A percentile compares a stretch with the other conserved stretches of the same genome.
phyloP scores from a whole-genome alignment of 2,888 invertebrate species.

The Drosophila paramelanica region DNA sequence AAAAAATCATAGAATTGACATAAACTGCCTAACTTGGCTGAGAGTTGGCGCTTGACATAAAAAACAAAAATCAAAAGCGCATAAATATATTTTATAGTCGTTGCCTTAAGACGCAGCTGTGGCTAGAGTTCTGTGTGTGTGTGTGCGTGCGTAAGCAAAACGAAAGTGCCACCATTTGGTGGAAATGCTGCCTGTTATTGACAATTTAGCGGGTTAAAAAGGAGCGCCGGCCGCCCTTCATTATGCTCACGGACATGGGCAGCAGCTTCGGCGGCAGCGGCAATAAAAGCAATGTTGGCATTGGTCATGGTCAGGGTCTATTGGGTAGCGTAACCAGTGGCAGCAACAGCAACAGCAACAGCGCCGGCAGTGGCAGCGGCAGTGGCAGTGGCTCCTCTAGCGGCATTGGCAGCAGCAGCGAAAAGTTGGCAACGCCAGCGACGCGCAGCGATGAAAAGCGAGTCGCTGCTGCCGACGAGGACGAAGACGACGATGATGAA shows the following conservation, averaged over 20 bases:
- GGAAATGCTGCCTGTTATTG: slow-evolving; percentile 39
- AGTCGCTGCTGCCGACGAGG: slow-evolving; percentile 20
- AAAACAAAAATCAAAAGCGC: slow-evolving; percentile 23
- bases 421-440: slow-evolving; percentile 43
- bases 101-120: slow-evolving; percentile 14
- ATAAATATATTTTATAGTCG: slow-evolving; percentile 21
- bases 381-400: slow-evolving; percentile 36
- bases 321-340: slow-evolving; percentile 21
- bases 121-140: slow-evolving; percentile 4
- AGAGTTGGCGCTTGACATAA: not conserved
- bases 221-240: slow-evolving; percentile 47
- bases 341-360: slow-evolving; percentile 25
- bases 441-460: slow-evolving; percentile 39
- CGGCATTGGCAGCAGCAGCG: slow-evolving; percentile 41
- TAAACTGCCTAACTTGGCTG: slow-evolving; percentile 10
- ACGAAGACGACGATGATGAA: slow-evolving; percentile 42
- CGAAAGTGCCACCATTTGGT: slow-evolving; percentile 28
- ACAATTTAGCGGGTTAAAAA: slow-evolving; percentile 36
- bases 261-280: slow-evolving; percentile 12
- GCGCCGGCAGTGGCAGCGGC: slow-evolving; percentile 5
- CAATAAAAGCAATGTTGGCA: slow-evolving; percentile 41
- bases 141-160: slow-evolving; percentile 10
- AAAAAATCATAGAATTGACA: slow-evolving; percentile 1
- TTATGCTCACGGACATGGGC: slow-evolving; percentile 71
- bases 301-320: slow-evolving; percentile 44